A percentile compares a stretch with the other conserved stretches of the same genome.
phyloP scores from a whole-genome alignment of 1,140 invertebrate genomes.

The Trachymyrmex cornetzi region DNA sequence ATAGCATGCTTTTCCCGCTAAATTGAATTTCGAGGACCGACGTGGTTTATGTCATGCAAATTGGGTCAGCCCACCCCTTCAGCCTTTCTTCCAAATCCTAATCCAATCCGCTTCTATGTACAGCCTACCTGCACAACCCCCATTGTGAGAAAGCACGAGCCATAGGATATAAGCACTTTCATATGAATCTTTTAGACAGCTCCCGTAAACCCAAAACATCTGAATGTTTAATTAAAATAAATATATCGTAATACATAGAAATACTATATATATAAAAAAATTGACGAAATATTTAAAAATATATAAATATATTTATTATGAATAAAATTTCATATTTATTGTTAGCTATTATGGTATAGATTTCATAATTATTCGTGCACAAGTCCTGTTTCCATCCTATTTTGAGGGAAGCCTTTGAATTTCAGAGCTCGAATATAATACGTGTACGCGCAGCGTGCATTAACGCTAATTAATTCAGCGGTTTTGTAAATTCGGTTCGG shows the following conservation, averaged over 20 bases:
- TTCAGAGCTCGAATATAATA: constrained; percentile 37
- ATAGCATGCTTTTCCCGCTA: constrained; percentile 51
- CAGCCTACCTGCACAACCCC: constrained; percentile 61
- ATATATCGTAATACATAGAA: neutral
- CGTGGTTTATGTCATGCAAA: constrained; percentile 78
- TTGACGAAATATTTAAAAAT: neutral
- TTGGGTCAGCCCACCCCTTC: constrained; percentile 72
- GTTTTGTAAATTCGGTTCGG: constrained; percentile 53
- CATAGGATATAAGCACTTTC: constrained; percentile 15
- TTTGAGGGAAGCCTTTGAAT: constrained; percentile 43
- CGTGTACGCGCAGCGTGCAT: constrained; percentile 25
- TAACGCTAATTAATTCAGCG: constrained; percentile 54
- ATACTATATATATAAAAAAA: neutral
- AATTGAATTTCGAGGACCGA: constrained; percentile 70
- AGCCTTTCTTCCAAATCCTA: constrained; percentile 74
- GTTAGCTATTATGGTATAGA: neutral
- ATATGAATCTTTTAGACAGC: constrained; percentile 7
- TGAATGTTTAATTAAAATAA: neutral
- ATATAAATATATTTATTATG: neutral
- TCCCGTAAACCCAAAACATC: neutral
- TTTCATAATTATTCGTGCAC: constrained; percentile 15
- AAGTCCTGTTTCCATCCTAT: constrained; percentile 46
- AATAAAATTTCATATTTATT: neutral
- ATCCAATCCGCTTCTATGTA: constrained; percentile 73
- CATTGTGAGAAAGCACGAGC: constrained; percentile 66